Conservation (phyloP, 2,113 vertebrate species). For the Balaenoptera acutorostrata region DNA sequence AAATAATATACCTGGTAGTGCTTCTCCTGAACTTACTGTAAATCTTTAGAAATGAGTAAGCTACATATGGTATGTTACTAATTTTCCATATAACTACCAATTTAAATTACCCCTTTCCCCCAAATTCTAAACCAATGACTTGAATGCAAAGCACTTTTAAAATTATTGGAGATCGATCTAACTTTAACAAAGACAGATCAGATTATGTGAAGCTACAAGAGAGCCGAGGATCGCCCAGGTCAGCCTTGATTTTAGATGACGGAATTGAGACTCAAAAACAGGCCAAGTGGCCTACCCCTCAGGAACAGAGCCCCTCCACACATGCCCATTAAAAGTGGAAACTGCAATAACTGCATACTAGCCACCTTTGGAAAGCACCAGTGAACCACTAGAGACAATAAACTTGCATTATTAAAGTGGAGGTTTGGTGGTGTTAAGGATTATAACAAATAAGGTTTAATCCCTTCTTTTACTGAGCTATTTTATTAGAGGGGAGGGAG, state of each 20-base stretch:
- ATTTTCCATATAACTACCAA: neutral
- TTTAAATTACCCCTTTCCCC: neutral
- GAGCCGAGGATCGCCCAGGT: neutral
- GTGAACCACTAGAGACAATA: conserved; percentile 54
- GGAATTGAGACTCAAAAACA: neutral
- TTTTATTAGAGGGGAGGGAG: conserved; percentile 61
- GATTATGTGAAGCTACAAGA: conserved; percentile 6
- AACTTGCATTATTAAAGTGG: conserved; percentile 55
- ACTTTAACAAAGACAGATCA: neutral
- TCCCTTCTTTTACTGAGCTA: conserved; percentile 56
- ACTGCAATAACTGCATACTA: conserved; percentile 6
- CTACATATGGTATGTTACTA: neutral
- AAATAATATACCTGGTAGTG: neutral
- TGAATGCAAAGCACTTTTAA: neutral
- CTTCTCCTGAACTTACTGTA: neutral
- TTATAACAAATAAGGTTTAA: conserved; percentile 67
- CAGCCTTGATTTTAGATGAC: neutral
- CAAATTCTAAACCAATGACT: neutral
- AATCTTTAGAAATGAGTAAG: neutral
- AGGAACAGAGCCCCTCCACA: conserved; percentile 18
- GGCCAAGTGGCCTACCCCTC: neutral
- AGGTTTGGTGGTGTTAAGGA: conserved; percentile 53
- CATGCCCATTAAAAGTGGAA: conserved; percentile 50
- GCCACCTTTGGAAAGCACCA: conserved; percentile 44
- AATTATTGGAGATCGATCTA: neutral